Evolutionary conservation across 1,140 invertebrate species (phyloP), one percentile per base, ranked within the genome.

Genomic region (Papilio polyxenes): DNA sequence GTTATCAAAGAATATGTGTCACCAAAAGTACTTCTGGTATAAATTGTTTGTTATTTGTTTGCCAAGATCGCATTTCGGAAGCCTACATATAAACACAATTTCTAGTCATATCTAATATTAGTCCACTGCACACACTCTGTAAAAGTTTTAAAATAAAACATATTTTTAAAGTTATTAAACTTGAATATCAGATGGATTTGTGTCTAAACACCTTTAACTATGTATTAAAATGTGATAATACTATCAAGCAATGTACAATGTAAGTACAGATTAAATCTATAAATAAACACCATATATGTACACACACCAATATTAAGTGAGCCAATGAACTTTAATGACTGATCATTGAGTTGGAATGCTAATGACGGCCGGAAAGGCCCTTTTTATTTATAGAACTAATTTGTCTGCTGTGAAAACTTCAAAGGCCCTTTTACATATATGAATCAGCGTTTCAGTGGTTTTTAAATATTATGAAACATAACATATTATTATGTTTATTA

Each of bases 281-380:
- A 15, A 37, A 69, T 31, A 37, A 69, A 1, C 59, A 31, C 1
- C 65, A 37, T 11, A 69, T 69, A 37, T 15, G 65, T 69, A 69
- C 31, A 74, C 65, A 69, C 74, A 76, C 9, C 9, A 20, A 77
- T 77, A 77, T 53, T 37, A 77, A 77, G 75, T 77, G 56, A 77
- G 75, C 20, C 75, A 77, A 77, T 53, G 75, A 77, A 77, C 75
- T 56, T 77, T 49, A 77, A 77, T 77, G 75, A 77, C 75, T 77
- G 75, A 77, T 77, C 75, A 77, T n/a, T 53, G 75, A 77, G 75
- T 77, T 49, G 74, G 74, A 75, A 75, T 49, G 48, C 40, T 75
- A 48, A 75, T 2, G 72, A 37, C 72, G 23, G 74, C 40, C 74
- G 44, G 74, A 75, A 75, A 75, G 74, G 48, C 74, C 74, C 74